Conservation (phyloP, 1,140 invertebrate genomes). For the Drosophila tristis region DNA sequence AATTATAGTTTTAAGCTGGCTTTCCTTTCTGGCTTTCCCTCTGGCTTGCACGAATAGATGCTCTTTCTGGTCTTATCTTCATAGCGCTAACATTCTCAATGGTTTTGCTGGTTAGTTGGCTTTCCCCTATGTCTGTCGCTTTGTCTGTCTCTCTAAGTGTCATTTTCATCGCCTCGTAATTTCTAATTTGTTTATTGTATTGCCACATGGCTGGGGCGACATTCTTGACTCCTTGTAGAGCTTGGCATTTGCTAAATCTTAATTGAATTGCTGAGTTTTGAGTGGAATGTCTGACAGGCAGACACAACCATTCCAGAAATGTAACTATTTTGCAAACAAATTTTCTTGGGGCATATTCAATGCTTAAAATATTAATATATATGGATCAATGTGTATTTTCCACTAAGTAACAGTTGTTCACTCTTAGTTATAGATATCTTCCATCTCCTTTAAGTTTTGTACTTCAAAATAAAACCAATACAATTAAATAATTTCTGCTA, state of each 20-base stretch:
- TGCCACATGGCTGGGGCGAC: constrained; percentile 28
- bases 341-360: too few relatives aligned
- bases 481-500: too few relatives aligned
- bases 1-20: constrained; percentile 76
- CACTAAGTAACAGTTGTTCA: too few relatives aligned
- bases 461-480: too few relatives aligned
- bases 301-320: too few relatives aligned
- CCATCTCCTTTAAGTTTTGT: too few relatives aligned
- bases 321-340: too few relatives aligned
- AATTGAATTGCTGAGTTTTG: constrained; percentile 49
- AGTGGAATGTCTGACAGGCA: constrained; percentile 15
- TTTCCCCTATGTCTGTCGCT: not conserved
- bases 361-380: too few relatives aligned
- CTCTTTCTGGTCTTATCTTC: constrained; percentile 53
- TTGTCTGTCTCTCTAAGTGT: constrained; percentile 2
- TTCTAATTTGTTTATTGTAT: constrained; percentile 73
- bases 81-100: constrained; percentile 65
- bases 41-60: constrained; percentile 2
- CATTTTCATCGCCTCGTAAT: constrained; percentile 46
- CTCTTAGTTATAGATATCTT: too few relatives aligned
- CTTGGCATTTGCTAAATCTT: constrained; percentile 44
- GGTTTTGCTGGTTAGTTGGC: constrained; percentile 51
- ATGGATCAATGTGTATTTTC: too few relatives aligned
- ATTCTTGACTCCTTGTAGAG: constrained; percentile 49
- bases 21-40: constrained; percentile 15